Base-by-base conservation (phyloP, 2,113 vertebrate species). In the Meles meles region DNA sequence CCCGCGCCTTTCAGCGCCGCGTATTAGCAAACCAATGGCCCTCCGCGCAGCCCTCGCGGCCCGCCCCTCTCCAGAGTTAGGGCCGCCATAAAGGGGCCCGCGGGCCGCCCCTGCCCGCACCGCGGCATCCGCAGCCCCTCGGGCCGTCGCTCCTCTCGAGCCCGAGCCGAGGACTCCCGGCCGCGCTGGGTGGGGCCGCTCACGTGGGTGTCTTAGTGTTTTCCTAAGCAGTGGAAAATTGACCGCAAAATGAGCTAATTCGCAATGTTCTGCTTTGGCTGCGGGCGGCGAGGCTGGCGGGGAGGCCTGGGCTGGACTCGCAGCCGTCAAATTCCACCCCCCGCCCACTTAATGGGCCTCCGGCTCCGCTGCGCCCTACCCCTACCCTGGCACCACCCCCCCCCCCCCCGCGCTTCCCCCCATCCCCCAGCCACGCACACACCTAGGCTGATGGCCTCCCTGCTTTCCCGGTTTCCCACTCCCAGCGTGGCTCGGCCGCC, bases 241-340 rank as follows among this genome's bases (percentile, higher is more conserved):
- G 96, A 96, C 98, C 97, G 97, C 96, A 97, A 97, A 98, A 97
- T 89, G 97, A 63, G 59, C 97, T 98, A 98, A 98, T 98, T 97
- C 69, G 93, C 93, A 96, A 97, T 96, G 98, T 98, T 98, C 98
- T 97, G 98, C 98, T 98, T 67, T 63, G 95, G 92, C 96, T 39
- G 85, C 34, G 9, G 79, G 95, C 95, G 80, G 80, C 20, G 47
- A 97, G 89, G 65, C 89, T 11, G 9, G 29, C 39, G 10, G 20
- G 4, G 21, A 5, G 7, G 59, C 81, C 29, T 0, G 18, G 29
- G 74, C 4, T 15, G 29, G 44, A 72, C 65, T 67, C 79, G 12
- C 47, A 6, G 37, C 1, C 1, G 18, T 52, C 80, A 31, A 1
- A 29, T 57, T 42, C 88, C 5, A 29, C 81, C 86, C 7, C 39